Base-by-base conservation (phyloP, 1,140 invertebrate species). In the Akabosia matsudoensis region DNA sequence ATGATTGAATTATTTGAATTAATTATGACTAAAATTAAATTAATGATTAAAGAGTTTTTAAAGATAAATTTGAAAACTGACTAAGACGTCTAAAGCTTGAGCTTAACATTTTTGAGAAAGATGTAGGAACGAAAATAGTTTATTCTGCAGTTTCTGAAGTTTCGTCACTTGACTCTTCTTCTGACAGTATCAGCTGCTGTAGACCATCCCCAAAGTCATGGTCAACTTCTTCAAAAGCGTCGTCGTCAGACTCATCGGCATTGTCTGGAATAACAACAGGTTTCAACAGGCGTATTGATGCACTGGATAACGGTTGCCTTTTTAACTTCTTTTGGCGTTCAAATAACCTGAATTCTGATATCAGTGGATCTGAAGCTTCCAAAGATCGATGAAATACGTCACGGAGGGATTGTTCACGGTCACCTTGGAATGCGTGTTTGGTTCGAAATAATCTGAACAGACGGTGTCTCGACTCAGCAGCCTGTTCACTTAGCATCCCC, bases 401-500 rank as follows among this genome's bases (percentile, higher is more conserved):
- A 30, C 78, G 61, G 52, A 81, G 81, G 30, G 74, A 84, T 76
- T 80, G 75, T 34, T 78, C 64, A 75, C 82, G 37, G 33, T 77
- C 81, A 54, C 51, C 79, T 76, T 85, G 83, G 70, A 82, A 72
- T 1, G 83, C 72, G 64, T 77, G 75, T 67, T 78, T 0, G 77
- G 83, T 74, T 28, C 83, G 72, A 75, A 81, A 82, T 45, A 31
- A 52, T 78, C 79, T 81, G 13, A 81, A 81, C 73, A 82, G 71
- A 79, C 83, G 85, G 75, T 85, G 83, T 70, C 80, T 54, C 1
- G 84, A 78, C 78, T 85, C 84, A 71, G 82, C 81, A 72, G 84
- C 82, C 52, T 85, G 83, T 81, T 85, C 82, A 13, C 78, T 82
- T 33, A 85, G 31, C 75, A 82, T 79, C 1, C 84, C 84, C 61